Conservation (phyloP, 2,113 vertebrate species). For the Platanista minor region DNA sequence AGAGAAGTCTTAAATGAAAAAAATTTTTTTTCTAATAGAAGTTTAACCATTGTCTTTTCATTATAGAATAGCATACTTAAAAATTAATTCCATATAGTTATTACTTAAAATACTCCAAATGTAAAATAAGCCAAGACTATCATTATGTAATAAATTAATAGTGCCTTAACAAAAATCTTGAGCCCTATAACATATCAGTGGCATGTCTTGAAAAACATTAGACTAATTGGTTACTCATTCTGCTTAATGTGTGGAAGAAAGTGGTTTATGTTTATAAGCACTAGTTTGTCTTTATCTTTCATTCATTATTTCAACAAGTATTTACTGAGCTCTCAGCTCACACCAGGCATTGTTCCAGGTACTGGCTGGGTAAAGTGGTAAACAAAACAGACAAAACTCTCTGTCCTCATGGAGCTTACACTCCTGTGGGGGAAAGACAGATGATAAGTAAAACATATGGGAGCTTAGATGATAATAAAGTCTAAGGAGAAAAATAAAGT, state of each 20-base stretch:
- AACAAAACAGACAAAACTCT: not conserved
- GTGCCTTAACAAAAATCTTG: not conserved
- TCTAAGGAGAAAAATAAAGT: not conserved
- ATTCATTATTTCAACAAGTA: conserved; percentile 10
- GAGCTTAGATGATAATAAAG: not conserved
- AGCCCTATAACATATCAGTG: not conserved
- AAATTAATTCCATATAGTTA: not conserved
- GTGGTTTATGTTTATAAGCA: not conserved
- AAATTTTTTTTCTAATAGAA: not conserved
- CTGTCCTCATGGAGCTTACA: not conserved
- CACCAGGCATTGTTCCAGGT: not conserved
- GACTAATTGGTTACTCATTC: not conserved
- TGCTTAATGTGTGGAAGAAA: not conserved
- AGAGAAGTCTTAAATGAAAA: not conserved
- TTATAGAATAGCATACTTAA: not conserved
- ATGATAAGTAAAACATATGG: not conserved
- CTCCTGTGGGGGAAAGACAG: not conserved
- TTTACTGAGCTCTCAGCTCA: not conserved
- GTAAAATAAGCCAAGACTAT: not conserved
- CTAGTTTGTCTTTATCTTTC: not conserved
- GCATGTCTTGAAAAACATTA: not conserved
- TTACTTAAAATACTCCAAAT: not conserved
- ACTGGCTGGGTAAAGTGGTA: not conserved
- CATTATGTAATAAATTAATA: not conserved
- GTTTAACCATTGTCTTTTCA: not conserved